These are phyloP conservation scores for Drosophila virilis DNA, from an alignment of 1,140 invertebrate genomes.

Conservation along the genomic window DNA sequence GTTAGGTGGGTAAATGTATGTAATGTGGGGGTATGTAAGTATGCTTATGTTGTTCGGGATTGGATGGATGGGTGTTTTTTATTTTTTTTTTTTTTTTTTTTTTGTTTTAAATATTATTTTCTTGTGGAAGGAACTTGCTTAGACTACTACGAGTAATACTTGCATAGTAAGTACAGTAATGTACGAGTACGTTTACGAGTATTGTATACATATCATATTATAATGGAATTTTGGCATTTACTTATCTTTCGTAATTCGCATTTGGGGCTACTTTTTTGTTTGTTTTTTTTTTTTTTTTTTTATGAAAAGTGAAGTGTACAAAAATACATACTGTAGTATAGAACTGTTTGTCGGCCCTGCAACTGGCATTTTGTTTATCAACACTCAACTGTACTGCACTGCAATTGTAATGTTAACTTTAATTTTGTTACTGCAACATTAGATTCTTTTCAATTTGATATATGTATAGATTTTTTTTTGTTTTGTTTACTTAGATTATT, in stretches of 20 bases:
- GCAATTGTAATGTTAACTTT: slow-evolving; percentile 78
- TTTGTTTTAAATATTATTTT: background rate
- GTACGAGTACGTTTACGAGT: slow-evolving; percentile 46
- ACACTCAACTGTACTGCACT: slow-evolving; percentile 73
- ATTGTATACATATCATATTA: slow-evolving; percentile 56
- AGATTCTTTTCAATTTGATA: slow-evolving; percentile 27
- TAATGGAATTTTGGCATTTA: slow-evolving; percentile 72
- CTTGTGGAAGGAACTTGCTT: slow-evolving; percentile 62
- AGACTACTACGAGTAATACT: slow-evolving; percentile 73
- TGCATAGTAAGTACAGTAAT: slow-evolving; percentile 66
- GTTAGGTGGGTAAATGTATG: slow-evolving; percentile 29
- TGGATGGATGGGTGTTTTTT: background rate
- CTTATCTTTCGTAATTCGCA: slow-evolving; percentile 64
- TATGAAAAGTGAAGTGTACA: slow-evolving; percentile 71
- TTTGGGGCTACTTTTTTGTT: slow-evolving; percentile 25
- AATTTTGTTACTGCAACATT: slow-evolving; percentile 55
- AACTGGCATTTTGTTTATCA: slow-evolving; percentile 71
- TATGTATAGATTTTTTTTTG: slow-evolving; percentile 34
- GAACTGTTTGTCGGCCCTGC: slow-evolving; percentile 61
- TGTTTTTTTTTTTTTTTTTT: slow-evolving; percentile 15
- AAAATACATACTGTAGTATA: slow-evolving; percentile 73
- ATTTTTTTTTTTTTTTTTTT: background rate
- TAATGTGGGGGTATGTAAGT: slow-evolving; percentile 2
- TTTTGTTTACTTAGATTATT: slow-evolving; percentile 27
- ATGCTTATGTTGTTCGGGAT: slow-evolving; percentile 15